Percentiles rank a stretch among this genome's conserved stretches.
phyloP scores from a whole-genome alignment of 1,140 invertebrate species.

The Drosophila ambigua region DNA sequence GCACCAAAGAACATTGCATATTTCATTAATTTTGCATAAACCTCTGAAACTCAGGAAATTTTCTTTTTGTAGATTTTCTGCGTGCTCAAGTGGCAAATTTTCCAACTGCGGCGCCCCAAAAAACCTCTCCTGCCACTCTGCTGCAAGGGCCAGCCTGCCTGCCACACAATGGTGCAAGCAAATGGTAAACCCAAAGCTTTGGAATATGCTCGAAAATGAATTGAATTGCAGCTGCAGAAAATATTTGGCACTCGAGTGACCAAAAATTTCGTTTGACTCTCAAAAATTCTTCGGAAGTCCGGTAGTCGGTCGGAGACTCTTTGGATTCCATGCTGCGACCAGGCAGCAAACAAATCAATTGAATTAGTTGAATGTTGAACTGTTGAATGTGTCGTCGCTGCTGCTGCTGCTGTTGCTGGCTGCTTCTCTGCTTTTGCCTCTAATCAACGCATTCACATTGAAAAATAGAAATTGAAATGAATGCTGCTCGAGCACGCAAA shows the following conservation, averaged over 20 bases:
- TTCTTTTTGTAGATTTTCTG: constrained; percentile 56
- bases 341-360: constrained; percentile 69
- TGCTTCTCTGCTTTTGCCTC: not conserved
- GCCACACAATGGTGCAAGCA: constrained; percentile 17
- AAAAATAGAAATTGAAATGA: constrained; percentile 31
- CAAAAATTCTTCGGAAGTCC: no score
- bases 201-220: no score
- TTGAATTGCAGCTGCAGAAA: no score
- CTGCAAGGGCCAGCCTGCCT: not conserved
- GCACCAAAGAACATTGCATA: constrained; percentile 44
- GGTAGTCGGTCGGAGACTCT: not conserved
- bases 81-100: constrained; percentile 73
- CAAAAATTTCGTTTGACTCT: constrained; percentile 4
- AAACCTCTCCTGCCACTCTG: constrained; percentile 11
- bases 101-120: constrained; percentile 28
- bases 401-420: not conserved
- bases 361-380: constrained; percentile 51
- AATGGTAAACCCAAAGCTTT: no score
- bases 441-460: constrained; percentile 56
- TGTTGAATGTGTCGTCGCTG: constrained; percentile 19
- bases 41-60: constrained; percentile 44
- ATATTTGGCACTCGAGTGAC: not conserved
- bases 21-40: constrained; percentile 78
- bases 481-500: constrained; percentile 29
- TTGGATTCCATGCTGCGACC: constrained; percentile 22